A percentile compares a stretch with the other conserved stretches of the same genome.
phyloP scores from a whole-genome alignment of 2,113 vertebrate species.

The Aplodontia rufa region DNA sequence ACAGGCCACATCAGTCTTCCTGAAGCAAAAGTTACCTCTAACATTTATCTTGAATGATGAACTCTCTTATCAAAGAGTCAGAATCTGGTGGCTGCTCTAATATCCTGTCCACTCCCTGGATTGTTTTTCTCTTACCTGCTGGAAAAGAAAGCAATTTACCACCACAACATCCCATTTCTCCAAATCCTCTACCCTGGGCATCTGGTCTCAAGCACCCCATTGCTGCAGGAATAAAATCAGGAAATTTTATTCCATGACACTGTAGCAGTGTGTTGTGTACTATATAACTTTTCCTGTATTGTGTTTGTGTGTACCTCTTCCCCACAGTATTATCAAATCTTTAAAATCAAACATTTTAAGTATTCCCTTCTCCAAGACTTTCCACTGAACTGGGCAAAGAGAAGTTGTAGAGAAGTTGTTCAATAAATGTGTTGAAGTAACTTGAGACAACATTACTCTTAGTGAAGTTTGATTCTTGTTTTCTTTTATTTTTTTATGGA shows the following conservation, averaged over 20 bases:
- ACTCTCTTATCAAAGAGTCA: not conserved
- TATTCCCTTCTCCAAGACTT: not conserved
- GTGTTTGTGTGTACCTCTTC: not conserved
- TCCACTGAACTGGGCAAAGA: slow-evolving; percentile 20
- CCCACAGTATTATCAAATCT: not conserved
- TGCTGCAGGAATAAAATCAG: not conserved
- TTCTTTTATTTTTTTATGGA: no score
- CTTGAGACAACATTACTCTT: slow-evolving; percentile 18
- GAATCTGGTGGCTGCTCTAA: not conserved
- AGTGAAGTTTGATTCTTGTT: slow-evolving; percentile 39
- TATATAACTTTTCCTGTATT: not conserved
- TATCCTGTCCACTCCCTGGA: not conserved
- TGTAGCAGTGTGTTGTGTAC: not conserved
- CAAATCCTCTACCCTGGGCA: not conserved
- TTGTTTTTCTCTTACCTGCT: slow-evolving; percentile 8
- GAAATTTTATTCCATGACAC: not conserved
- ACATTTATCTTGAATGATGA: not conserved
- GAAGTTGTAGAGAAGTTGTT: slow-evolving; percentile 59
- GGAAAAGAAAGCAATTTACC: not conserved
- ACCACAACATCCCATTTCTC: not conserved
- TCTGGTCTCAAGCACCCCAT: not conserved
- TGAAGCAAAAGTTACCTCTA: not conserved
- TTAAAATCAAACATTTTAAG: not conserved
- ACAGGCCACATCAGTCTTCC: not conserved
- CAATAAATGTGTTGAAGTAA: slow-evolving; percentile 42